Conservation (phyloP, 2,888 invertebrate species). For the Perizoma flavofasciatum region DNA sequence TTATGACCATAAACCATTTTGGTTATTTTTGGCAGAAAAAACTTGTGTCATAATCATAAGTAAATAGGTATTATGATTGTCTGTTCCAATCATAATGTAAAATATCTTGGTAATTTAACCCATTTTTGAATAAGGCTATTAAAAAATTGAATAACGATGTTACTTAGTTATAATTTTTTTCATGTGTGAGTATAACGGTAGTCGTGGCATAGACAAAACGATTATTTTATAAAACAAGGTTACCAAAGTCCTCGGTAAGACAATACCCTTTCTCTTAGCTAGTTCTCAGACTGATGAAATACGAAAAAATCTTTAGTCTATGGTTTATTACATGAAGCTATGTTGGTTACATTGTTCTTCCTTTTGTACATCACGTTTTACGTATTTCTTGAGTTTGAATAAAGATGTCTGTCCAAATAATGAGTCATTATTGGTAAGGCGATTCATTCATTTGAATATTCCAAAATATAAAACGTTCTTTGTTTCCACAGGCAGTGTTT, state of each 20-base stretch:
- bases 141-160: not conserved
- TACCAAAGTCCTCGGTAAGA: slow-evolving; percentile 46
- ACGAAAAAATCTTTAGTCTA: slow-evolving; percentile 20
- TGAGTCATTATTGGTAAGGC: slow-evolving; percentile 58
- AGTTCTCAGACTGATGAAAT: slow-evolving; percentile 34
- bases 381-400: slow-evolving; percentile 32
- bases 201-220: slow-evolving; percentile 45
- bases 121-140: not conserved
- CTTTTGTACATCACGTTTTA: not conserved
- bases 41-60: slow-evolving; percentile 4
- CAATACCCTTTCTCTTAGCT: slow-evolving; percentile 38
- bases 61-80: too few relatives aligned
- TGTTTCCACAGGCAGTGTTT: slow-evolving; percentile 62
- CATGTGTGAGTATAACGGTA: slow-evolving; percentile 6
- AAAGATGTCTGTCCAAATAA: slow-evolving; percentile 46
- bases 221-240: slow-evolving; percentile 44
- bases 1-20: slow-evolving; percentile 12
- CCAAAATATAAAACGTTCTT: slow-evolving; percentile 60
- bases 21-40: slow-evolving; percentile 9
- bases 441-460: slow-evolving; percentile 55
- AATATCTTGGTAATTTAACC: too few relatives aligned
- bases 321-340: not conserved
- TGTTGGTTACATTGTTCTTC: not conserved
- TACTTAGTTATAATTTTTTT: not conserved
- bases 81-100: too few relatives aligned